Evolutionary conservation across 92 coral and sea anemone species (phyloP).

Genomic region (Phenganax subtilis): DNA sequence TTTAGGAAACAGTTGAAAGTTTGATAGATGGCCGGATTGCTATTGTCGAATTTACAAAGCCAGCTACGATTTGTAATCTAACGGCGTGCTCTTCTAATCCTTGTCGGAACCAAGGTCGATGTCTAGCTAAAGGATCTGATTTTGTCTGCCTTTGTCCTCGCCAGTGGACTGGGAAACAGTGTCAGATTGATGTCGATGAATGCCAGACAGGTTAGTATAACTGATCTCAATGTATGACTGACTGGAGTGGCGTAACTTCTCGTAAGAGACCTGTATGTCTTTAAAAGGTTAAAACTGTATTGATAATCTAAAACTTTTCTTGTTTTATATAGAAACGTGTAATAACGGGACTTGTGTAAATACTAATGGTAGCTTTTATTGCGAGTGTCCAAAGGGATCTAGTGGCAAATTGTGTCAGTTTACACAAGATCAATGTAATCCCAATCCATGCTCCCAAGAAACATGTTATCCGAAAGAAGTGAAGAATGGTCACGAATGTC

Average conservation of each 20-base stretch:
- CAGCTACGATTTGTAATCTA: constrained; percentile 60
- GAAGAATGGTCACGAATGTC: constrained; percentile 52
- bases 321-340: constrained; percentile 55
- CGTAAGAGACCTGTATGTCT: background rate
- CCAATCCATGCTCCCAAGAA: constrained; percentile 48
- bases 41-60: constrained; percentile 49
- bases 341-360: constrained; percentile 55
- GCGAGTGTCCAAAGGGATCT: constrained; percentile 50
- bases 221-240: background rate
- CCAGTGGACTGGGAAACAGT: constrained; percentile 83
- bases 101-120: constrained; percentile 64
- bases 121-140: constrained; percentile 46
- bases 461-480: constrained; percentile 58
- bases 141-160: constrained; percentile 65
- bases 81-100: constrained; percentile 75
- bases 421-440: constrained; percentile 45
- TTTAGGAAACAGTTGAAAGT: constrained; percentile 53
- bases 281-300: background rate
- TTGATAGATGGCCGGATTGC: constrained; percentile 42
- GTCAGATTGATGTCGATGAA: constrained; percentile 69
- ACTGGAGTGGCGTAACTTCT: background rate
- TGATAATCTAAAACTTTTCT: background rate
- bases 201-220: constrained; percentile 61
- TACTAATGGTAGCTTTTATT: constrained; percentile 59
- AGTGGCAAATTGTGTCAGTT: constrained; percentile 71